Conservation (phyloP, 2,797 vertebrate genomes). For the Valencia hispanica region DNA sequence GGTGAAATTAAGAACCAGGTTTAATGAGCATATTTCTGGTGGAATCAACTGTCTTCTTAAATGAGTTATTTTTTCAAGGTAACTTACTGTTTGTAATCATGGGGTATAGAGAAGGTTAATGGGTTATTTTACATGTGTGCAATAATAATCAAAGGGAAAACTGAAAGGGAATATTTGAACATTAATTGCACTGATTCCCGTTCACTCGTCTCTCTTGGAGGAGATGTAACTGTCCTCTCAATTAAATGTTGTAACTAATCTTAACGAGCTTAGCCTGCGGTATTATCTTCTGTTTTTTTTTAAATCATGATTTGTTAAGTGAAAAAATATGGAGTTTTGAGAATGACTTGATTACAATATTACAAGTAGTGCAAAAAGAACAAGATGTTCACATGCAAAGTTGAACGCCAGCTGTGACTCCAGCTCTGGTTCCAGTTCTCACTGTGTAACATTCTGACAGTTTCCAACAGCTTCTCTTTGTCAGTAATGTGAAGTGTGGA, state of each 20-base stretch:
- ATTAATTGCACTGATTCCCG: slow-evolving; percentile 37
- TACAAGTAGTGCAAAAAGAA: background rate
- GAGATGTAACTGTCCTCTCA: slow-evolving; percentile 6
- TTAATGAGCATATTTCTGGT: background rate
- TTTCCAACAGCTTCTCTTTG: background rate
- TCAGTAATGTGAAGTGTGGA: background rate
- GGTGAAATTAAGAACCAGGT: background rate
- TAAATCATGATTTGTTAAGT: background rate
- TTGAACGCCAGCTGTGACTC: background rate
- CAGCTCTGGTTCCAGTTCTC: background rate
- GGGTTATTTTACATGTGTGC: background rate
- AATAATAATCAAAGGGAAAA: slow-evolving; percentile 30
- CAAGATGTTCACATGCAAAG: background rate
- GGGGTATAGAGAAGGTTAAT: background rate
- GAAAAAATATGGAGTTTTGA: background rate
- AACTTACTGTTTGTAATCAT: slow-evolving; percentile 13
- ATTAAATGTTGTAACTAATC: background rate
- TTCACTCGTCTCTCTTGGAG: background rate
- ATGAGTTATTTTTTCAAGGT: slow-evolving; percentile 8
- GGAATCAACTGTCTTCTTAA: background rate
- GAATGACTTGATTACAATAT: background rate
- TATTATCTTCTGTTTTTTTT: background rate
- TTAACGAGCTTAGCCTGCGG: background rate
- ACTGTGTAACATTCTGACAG: background rate
- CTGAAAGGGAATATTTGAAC: slow-evolving; percentile 21